Base-by-base conservation (phyloP, 2,888 invertebrate genomes). In the Hofmannophila pseudospretella region DNA sequence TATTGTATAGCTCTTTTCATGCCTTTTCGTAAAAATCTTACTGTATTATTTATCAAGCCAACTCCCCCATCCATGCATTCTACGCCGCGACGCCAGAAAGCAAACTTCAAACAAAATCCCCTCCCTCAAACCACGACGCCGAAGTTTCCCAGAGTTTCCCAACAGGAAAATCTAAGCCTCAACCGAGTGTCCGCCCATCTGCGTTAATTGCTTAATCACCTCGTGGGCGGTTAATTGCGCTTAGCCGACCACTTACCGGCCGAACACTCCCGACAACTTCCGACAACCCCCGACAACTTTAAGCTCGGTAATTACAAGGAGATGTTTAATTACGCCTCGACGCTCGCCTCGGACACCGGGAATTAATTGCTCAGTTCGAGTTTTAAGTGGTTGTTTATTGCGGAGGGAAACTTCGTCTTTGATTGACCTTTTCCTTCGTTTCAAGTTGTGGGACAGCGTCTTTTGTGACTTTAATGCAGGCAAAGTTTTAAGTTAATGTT, bases 131-230 rank as follows among this genome's bases (percentile, higher is more conserved):
- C n/a, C 20, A 29, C 29, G 9, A 22, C 14, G 11, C 27, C n/a
- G n/a, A n/a, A n/a, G n/a, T n/a, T n/a, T n/a, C 8, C 12, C 9
- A 19, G 11, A 35, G 35, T 35, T 35, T 35, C 22, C 28, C 22
- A 29, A 35, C 34, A 27, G 46, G 60, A 65, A 70, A 63, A 67
- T 58, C 64, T 55, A 68, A 70, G 67, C 62, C 68, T 70, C 47
- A 70, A 79, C 67, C 65, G 60, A 66, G 62, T 65, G 78, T 70
- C 80, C 76, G 78, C 73, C 80, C 78, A 76, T 65, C 72, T 71
- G 69, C 65, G 73, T 77, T 86, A 86, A 86, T 86, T 85, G 82
- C 82, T 86, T 86, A 85, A 86, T 86, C 84, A 75, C 63, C 55
- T 63, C 66, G 67, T 49, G 52, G 60, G 70, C 67, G 72, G 72